Percentiles rank a stretch among this genome's conserved stretches.
Conservation (phyloP, 2,888 invertebrate genomes). For the Microctonus aethiopoides region DNA sequence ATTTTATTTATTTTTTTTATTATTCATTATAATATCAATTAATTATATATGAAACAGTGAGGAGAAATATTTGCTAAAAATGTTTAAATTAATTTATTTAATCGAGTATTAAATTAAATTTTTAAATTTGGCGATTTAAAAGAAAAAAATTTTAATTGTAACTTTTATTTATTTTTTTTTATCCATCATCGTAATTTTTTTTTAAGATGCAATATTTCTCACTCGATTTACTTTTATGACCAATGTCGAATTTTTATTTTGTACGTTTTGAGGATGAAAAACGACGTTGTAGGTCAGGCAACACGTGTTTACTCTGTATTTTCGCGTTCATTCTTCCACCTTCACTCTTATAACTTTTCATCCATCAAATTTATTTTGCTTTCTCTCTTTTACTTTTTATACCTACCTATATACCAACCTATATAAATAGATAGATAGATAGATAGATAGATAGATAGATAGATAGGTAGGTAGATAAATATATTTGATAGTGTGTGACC, state of each 20-base stretch:
- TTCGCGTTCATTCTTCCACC: not conserved
- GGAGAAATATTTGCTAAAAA: too few species aligned
- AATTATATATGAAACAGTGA: too few species aligned
- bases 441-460: too few species aligned
- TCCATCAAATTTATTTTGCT: constrained; percentile 15
- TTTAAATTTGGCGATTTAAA: too few species aligned
- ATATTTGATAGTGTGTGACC: not conserved
- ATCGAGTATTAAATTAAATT: too few species aligned
- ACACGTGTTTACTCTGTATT: constrained; percentile 21
- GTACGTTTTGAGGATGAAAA: constrained; percentile 18
- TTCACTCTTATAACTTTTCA: not conserved
- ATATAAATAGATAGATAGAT: too few species aligned
- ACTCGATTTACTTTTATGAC: constrained; percentile 1
- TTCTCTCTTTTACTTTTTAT: not conserved
- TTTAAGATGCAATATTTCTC: constrained; percentile 3
- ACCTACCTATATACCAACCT: too few species aligned
- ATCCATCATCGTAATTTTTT: too few species aligned
- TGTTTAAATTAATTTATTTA: not conserved
- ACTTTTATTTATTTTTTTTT: not conserved
- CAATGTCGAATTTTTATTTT: constrained; percentile 30
- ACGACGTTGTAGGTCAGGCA: constrained; percentile 11
- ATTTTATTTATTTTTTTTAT: too few species aligned
- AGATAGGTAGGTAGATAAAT: constrained; percentile 7
- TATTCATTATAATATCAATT: too few species aligned
- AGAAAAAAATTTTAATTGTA: too few species aligned